These are phyloP conservation scores for Bombus superbus DNA, from an alignment of 1,140 invertebrate species.

Conservation along the genomic window DNA sequence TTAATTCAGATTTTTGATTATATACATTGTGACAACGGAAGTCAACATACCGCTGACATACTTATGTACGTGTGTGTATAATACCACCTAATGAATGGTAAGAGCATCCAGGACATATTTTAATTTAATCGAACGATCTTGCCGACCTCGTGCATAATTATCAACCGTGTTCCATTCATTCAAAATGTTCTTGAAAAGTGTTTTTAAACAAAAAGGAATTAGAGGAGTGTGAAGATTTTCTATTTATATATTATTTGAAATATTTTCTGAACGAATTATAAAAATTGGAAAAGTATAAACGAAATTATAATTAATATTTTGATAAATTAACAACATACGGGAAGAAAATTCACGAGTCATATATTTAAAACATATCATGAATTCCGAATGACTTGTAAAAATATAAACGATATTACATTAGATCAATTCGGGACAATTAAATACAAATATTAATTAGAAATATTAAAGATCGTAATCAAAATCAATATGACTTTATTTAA, in stretches of 20 bases:
- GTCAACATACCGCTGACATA: not conserved
- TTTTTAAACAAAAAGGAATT: too few relatives aligned
- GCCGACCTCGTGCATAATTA: constrained; percentile 16
- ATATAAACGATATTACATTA: too few relatives aligned
- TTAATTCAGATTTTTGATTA: constrained; percentile 21
- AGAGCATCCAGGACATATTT: not conserved
- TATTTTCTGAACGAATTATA: not conserved
- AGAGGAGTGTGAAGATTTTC: too few relatives aligned
- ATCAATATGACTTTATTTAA: not conserved
- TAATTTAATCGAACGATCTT: constrained; percentile 17
- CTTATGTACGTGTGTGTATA: not conserved
- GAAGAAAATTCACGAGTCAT: too few relatives aligned
- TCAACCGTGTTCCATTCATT: not conserved
- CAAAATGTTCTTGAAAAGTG: too few relatives aligned
- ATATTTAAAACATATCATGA: too few relatives aligned
- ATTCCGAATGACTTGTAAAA: too few relatives aligned
- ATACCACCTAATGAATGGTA: not conserved
- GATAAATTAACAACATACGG: too few relatives aligned
- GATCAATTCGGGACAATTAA: too few relatives aligned
- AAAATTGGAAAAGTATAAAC: not conserved
- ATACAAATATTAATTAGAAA: too few relatives aligned
- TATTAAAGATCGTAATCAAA: too few relatives aligned
- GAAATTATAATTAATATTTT: not conserved
- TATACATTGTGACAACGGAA: not conserved
- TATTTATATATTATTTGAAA: not conserved